Evolutionary conservation across 2,888 invertebrate species (phyloP).

Genomic region (Amblyteles armatorius): DNA sequence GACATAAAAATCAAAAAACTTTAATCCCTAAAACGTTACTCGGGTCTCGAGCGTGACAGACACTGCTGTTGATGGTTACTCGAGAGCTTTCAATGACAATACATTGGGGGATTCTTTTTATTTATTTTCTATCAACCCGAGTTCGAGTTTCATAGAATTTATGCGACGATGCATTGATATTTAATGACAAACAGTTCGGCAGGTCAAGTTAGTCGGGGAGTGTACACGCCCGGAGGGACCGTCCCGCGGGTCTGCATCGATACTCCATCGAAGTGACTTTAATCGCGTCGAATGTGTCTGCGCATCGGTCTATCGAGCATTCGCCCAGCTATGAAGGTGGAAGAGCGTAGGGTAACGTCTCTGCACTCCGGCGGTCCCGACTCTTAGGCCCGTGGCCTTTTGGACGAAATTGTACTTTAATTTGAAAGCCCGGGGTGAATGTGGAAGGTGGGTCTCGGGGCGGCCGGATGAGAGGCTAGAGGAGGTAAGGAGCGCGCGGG

Average conservation of each 20-base stretch:
- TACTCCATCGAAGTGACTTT: conserved; percentile 22
- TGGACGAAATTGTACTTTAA: conserved; percentile 81
- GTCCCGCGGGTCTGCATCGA: not conserved
- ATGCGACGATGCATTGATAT: no score
- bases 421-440: conserved; percentile 78
- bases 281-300: conserved; percentile 35
- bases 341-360: conserved; percentile 52
- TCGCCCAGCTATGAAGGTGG: conserved; percentile 31
- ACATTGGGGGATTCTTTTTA: not conserved
- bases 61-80: not conserved
- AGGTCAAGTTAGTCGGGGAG: no score
- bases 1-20: conserved; percentile 40
- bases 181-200: no score
- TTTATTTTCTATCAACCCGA: no score
- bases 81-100: not conserved
- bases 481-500: conserved; percentile 73
- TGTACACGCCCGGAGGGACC: not conserved
- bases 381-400: conserved; percentile 74
- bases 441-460: conserved; percentile 57
- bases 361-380: conserved; percentile 59
- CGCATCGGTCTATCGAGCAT: not conserved
- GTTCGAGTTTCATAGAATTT: no score
- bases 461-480: conserved; percentile 53
- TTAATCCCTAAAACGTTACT: conserved; percentile 13
- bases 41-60: conserved; percentile 15